Evolutionary conservation across 2,797 vertebrate genomes (phyloP), one percentile per base, ranked within the genome.

Genomic region (Oreortyx pictus): DNA sequence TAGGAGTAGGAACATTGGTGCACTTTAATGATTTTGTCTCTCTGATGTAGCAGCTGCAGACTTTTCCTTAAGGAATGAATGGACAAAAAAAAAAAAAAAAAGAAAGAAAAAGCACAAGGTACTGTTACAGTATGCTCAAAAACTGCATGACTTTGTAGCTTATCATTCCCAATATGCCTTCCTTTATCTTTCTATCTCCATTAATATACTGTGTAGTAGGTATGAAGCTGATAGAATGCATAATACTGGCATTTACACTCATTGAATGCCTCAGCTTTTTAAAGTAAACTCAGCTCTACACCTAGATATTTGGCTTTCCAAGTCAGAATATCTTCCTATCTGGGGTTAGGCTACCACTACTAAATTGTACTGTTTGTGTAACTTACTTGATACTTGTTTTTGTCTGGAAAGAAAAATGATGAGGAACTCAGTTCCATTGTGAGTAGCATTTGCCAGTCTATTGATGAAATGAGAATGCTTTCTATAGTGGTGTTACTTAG

Each of bases 381-480:
- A 73, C 8, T 82, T 61, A 35, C 9, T 89, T 87, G 41, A 59
- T 3, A 31, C 5, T 25, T 6, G 31, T 56, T 80, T 89, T 72
- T 31, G 27, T 67, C n/a, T 19, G 33, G 67, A 90, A 81, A 86
- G 20, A 68, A 41, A 72, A 84, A 52, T 4, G 0, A 31, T 31
- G 9, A 54, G 52, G 16, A 54, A 31, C 29, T 54, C 27, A 37
- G 47, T 6, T 0, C 78, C 6, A 44, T 7, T 8, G 78, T 83
- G 64, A 89, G 33, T 68, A 46, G 9, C 49, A 59, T 82, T 74
- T 91, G 11, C 9, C 46, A 65, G 24, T 82, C 46, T 73, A 9
- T 43, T 60, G 31, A 77, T 90, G 61, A 91, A 82, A 79, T 57
- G 7, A 82, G 18, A 59, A 73, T 89, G 52, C 37, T 88, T 94